Percentiles rank a stretch among this genome's conserved stretches.
Conservation (phyloP, 2,797 vertebrate species). For the Gallinago stenura region DNA sequence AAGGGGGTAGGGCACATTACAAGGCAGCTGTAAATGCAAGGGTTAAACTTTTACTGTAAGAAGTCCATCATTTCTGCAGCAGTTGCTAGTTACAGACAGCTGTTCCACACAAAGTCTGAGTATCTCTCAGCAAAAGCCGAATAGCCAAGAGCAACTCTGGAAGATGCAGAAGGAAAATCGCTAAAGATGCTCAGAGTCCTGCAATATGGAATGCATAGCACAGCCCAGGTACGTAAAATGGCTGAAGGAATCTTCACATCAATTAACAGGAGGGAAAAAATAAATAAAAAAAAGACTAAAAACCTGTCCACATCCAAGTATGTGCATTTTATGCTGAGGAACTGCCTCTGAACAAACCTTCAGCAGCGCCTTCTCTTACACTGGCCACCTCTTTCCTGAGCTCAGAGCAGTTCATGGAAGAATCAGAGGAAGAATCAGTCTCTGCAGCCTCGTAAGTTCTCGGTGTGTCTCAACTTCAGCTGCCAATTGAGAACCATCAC, state of each 20-base stretch:
- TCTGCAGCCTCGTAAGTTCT: not conserved
- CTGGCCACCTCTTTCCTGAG: not conserved
- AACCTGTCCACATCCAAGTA: not conserved
- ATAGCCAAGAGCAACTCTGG: not conserved
- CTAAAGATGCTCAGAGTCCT: not conserved
- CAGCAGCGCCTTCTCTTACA: not conserved
- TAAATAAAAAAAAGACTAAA: not conserved
- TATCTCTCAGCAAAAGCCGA: not conserved
- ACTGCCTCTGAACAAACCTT: not conserved
- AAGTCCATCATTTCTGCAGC: not conserved
- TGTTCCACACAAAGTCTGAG: not conserved
- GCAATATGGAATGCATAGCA: not conserved
- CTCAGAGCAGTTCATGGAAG: not conserved
- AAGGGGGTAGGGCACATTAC: not conserved
- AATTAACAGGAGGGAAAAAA: not conserved
- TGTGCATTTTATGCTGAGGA: not conserved
- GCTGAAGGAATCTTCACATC: not conserved
- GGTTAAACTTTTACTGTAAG: not conserved
- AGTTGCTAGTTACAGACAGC: not conserved
- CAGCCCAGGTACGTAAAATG: not conserved
- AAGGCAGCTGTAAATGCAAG: not conserved
- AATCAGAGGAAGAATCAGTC: not conserved
- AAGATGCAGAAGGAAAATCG: not conserved
- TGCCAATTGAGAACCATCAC: not conserved
- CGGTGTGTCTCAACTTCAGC: not conserved